phyloP scores from a whole-genome alignment of 2,888 invertebrate species.

The Dimorphilus gyrociliatus region DNA sequence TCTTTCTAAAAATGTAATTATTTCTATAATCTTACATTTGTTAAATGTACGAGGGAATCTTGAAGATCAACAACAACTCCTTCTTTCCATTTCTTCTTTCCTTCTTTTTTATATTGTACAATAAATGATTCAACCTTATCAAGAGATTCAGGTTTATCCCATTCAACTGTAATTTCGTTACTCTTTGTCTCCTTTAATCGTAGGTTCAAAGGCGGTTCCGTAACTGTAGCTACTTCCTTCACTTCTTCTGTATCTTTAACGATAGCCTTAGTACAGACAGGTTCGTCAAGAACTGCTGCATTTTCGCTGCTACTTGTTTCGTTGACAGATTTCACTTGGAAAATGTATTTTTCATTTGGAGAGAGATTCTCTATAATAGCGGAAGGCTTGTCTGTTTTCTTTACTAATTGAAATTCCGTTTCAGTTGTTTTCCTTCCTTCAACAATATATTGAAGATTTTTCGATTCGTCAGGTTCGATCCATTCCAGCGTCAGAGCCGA shows the following conservation, averaged over 20 bases:
- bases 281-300: constrained; percentile 4
- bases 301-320: constrained; percentile 5
- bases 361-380: too few relatives aligned
- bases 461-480: constrained; percentile 6
- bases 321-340: constrained; percentile 1
- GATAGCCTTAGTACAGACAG: constrained; percentile 6
- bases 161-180: constrained; percentile 21
- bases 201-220: constrained; percentile 14
- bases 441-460: too few relatives aligned
- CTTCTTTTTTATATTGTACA: too few relatives aligned
- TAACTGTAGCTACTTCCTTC: constrained; percentile 1
- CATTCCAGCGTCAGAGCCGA: constrained; percentile 5
- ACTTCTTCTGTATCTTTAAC: background rate
- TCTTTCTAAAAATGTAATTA: too few relatives aligned
- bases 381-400: too few relatives aligned
- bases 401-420: too few relatives aligned
- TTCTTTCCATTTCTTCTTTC: too few relatives aligned
- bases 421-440: too few relatives aligned
- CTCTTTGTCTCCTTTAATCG: constrained; percentile 16
- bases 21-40: too few relatives aligned
- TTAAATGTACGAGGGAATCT: too few relatives aligned
- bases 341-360: background rate
- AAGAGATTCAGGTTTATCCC: constrained; percentile 33
- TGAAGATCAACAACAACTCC: too few relatives aligned
- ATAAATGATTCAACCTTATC: too few relatives aligned